Evolutionary conservation across 2,113 vertebrate genomes (phyloP), one percentile per base, ranked within the genome.

Genomic region (Prunella fulvescens): DNA sequence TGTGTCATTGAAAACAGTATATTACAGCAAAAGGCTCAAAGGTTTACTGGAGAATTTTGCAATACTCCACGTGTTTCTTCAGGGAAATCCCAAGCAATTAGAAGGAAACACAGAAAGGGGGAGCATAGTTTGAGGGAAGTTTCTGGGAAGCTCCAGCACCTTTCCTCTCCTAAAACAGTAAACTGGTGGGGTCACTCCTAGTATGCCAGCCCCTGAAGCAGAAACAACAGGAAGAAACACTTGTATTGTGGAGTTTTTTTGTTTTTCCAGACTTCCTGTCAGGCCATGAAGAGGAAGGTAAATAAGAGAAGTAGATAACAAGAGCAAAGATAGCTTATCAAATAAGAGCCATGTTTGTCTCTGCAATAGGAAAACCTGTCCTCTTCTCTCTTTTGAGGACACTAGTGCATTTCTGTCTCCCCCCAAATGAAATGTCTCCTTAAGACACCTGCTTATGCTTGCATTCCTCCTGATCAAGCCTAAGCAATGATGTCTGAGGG

Each of bases 61-160:
- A 66, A 28, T 26, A 57, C 14, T 54, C 14, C 15, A 0, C 0
- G 0, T 20, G 8, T 65, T 86, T 77, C 60, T 58, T 82, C 51
- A 91, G 39, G 78, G 73, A 86, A 73, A 71, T 51, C 35, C 19
- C 23, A 81, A 60, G 26, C 29, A 62, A 24, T 62, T 37, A 54
- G 51, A 89, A 87, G 28, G 28, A 81, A 66, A 56, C 25, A 48
- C 6, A 48, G 17, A 85, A 37, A 42, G 8, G 16, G 5, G 25
- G 7, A 74, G 11, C n/a, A 37, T 7, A 10, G 47, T 61, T 54
- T 69, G 42, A 6, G 9, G 31, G 40, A 88, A 60, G 19, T 37
- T 31, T 62, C n/a, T 70, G 54, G 22, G 2, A 62, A 77, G 26
- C n/a, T 73, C 23, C 39, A 50, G 19, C n/a, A 57, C 25, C 10